Base-by-base conservation (phyloP, 2,797 vertebrate species). In the Podarcis lilfordi region DNA sequence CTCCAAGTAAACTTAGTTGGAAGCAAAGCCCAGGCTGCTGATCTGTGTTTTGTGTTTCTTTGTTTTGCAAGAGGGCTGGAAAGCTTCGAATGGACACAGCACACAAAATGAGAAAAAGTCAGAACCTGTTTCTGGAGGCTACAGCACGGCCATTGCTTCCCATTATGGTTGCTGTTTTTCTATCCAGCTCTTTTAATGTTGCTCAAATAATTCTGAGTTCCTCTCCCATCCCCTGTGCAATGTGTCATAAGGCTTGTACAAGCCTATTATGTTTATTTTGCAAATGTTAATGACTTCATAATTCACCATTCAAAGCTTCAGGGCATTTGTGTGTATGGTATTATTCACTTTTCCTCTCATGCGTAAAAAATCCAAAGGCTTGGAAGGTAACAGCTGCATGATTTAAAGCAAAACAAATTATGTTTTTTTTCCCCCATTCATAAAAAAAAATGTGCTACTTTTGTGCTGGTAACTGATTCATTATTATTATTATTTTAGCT, bases 231-330 rank as follows among this genome's bases (percentile, higher is more conserved):
- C n/a, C 40, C 80, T 40, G 11, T 72, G 27, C 66, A 90, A 29
- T 78, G 10, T 0, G 0, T 55, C 55, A 87, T 81, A 89, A 80
- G 90, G 88, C 88, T 78, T 64, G 76, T 78, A 64, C 74, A 78
- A 92, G 90, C 91, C 89, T 72, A 87, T 86, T 80, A 69, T 86
- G 88, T 96, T 96, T 89, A 93, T 95, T 86, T 89, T 69, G 1
- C 23, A 69, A 93, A 89, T 92, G 80, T 74, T 71, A 94, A 94
- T 89, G 93, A 93, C 92, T 95, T 94, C 92, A 32, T 93, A 91
- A 94, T 35, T 43, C 89, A 40, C 89, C 8, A 37, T 92, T 90
- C 88, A 89, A 55, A 68, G 94, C 95, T 94, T 75, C 68, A 1
- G 89, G 92, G 88, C 89, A 81, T 88, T 32, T 90, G 94, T 90